Evolutionary conservation across 2,113 vertebrate genomes (phyloP), one percentile per base, ranked within the genome.

Genomic region (Ptyas mucosa): DNA sequence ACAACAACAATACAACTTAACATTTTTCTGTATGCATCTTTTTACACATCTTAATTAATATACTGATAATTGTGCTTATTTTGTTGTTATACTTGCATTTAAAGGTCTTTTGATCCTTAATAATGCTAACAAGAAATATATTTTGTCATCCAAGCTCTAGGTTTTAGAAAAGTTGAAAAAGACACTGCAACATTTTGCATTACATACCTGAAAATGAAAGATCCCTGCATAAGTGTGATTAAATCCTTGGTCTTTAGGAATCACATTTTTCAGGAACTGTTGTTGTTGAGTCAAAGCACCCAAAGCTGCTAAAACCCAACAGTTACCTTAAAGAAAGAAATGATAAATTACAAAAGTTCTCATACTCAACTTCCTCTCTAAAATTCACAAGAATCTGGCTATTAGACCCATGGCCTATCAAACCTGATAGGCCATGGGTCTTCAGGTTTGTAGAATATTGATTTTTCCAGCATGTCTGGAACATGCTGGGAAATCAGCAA

Each of bases 221-320:
- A 98, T 98, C 5, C 98, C 98, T 1, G 97, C 97, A 52, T 98
- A 98, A 55, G 94, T 5, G 0, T 94, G 6, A 64, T 95, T 95
- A 87, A 98, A 98, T 93, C 96, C 98, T 96, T 98, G 98, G 69
- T 97, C 94, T 69, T 11, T 94, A 3, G 97, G 97, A 58, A 98
- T 57, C 87, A 98, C 97, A 29, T 97, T 97, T 92, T 95, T 91
- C 90, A 98, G 93, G 92, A 97, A 94, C 0, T 69, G 51, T 12
- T 95, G 97, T 81, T 95, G 95, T 93, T 97, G 94, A 1, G 97
- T 98, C 95, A 98, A 94, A 88, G 97, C 97, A 1, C 98, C 98
- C 90, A 98, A 95, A 0, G 97, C 98, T 91, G 98, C 97, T 91
- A 98, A 97, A 94, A 98, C 90, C 97, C 98, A 98, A 93, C 98